Base-by-base conservation (phyloP, 2,113 vertebrate genomes). In the Castor canadensis region DNA sequence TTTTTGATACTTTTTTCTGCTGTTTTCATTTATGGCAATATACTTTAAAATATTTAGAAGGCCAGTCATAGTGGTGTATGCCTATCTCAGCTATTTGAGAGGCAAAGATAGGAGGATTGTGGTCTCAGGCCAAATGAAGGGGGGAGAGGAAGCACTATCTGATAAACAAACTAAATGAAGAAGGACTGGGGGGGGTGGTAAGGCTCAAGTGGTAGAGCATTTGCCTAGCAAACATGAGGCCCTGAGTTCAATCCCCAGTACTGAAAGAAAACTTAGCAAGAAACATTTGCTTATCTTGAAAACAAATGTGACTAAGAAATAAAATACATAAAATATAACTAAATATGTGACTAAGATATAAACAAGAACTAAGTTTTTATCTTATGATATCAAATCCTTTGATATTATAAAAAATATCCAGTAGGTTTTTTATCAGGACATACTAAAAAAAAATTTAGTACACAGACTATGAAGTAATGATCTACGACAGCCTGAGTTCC, bases 211-310 rank as follows among this genome's bases (percentile, higher is more conserved):
- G 58, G 28, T 26, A 60, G 22, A 26, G 58, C 10, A 60, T 60
- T 60, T 60, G 58, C 58, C 58, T 26, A 60, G 24, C 58, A 60
- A 60, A 60, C 58, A 60, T 26, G n/a, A 60, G 58, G 22, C 24
- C 58, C 24, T 60, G 58, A 58, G 16, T 58, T 58, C 56, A 58
- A 58, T 58, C 58, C 24, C 22, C 24, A 9, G 58, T 60, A 60
- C 24, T 60, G 58, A 82, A 15, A 38, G 84, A 92, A 66, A 75
- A 72, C 11, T 82, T 32, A 94, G 58, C 54, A 82, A 64, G 32
- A 93, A 94, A 47, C 5, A 28, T 88, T 89, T 93, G 54, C 20
- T 87, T 69, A 62, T 54, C 69, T 75, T 89, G 30, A 89, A 92
- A 81, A 86, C 60, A 90, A 91, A 81, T 13, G 17, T 40, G 7